phyloP scores from a whole-genome alignment of 2,797 vertebrate species.

The Garrulus glandarius region DNA sequence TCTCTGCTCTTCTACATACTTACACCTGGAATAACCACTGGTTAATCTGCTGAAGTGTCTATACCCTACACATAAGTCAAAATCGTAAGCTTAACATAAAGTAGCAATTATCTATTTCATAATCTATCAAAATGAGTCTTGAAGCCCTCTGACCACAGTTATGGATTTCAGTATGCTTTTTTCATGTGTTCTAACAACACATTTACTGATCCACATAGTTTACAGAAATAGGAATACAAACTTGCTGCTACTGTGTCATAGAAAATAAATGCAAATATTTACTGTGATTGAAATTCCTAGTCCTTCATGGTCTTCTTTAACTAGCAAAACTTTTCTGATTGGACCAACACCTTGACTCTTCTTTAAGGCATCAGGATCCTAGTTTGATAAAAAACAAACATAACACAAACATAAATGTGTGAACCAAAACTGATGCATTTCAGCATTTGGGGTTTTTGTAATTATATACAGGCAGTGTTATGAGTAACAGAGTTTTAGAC shows the following conservation, averaged over 20 bases:
- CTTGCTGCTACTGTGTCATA: neutral
- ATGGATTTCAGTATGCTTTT: neutral
- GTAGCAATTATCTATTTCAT: neutral
- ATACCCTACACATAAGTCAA: neutral
- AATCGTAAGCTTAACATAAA: neutral
- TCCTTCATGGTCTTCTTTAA: constrained; percentile 97
- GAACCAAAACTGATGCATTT: neutral
- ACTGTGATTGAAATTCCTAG: constrained; percentile 98
- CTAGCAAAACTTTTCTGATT: constrained; percentile 91
- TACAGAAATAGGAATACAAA: neutral
- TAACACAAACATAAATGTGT: neutral
- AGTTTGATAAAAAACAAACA: constrained; percentile 29
- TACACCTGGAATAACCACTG: neutral
- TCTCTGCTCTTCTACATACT: neutral
- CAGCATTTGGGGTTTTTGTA: neutral
- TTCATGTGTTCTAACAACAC: neutral
- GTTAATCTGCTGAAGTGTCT: neutral
- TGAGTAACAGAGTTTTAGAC: neutral
- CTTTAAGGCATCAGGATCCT: constrained; percentile 93
- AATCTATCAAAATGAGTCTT: neutral
- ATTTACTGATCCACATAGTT: neutral
- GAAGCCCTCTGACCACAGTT: neutral
- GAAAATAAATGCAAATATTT: constrained; percentile 62
- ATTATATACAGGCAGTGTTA: neutral
- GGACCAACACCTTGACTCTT: constrained; percentile 98